phyloP scores from a whole-genome alignment of 64 coral and sea anemone species.

The Acropora tenuis region DNA sequence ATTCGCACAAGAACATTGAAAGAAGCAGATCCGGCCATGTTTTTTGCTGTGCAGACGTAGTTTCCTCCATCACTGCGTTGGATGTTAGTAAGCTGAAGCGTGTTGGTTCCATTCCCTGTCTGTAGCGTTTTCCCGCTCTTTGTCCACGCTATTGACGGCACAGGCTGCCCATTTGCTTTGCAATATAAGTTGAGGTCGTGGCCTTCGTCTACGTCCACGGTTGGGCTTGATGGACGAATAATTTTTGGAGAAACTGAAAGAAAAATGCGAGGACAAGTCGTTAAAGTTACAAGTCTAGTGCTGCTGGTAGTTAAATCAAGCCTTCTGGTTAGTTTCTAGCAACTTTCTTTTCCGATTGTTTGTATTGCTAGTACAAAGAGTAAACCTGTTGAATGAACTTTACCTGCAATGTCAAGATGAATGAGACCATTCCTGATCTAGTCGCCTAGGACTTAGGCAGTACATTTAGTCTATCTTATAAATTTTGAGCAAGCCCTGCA shows the following conservation, averaged over 20 bases:
- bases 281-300: no score
- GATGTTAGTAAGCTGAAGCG: background rate
- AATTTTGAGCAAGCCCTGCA: no score
- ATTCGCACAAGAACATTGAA: background rate
- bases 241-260: background rate
- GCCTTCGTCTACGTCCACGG: background rate
- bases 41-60: conserved; percentile 35
- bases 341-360: no score
- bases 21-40: background rate
- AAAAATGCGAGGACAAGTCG: background rate
- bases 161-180: conserved; percentile 21
- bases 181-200: background rate
- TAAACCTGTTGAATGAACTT: background rate
- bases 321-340: no score
- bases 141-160: conserved; percentile 7
- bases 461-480: background rate
- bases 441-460: background rate
- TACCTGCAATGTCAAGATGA: background rate
- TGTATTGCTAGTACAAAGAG: background rate
- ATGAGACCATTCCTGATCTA: background rate
- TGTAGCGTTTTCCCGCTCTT: conserved; percentile 11
- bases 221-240: background rate
- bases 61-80: conserved; percentile 15
- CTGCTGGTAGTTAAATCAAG: no score
- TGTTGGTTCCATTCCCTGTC: background rate